Evolutionary conservation across 2,113 vertebrate species (phyloP).

Genomic region (Pitta sordida): DNA sequence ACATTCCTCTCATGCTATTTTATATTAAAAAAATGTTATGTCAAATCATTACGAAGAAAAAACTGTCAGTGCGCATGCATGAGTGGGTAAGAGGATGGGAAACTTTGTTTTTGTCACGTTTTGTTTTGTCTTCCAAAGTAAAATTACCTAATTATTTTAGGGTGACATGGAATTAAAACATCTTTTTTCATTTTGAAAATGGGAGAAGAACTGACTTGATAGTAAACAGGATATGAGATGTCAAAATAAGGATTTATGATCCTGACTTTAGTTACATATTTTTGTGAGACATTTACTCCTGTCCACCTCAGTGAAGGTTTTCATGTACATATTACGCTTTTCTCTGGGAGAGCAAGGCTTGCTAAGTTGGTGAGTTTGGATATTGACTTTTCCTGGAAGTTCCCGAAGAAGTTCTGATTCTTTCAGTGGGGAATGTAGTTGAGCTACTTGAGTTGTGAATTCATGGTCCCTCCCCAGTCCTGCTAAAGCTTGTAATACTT

Average conservation of each 20-base stretch:
- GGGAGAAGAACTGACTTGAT: not conserved
- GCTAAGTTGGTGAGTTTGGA: not conserved
- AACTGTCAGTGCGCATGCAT: not conserved
- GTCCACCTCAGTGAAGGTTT: not conserved
- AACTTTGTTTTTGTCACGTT: not conserved
- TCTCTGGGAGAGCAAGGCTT: not conserved
- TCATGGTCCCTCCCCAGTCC: not conserved
- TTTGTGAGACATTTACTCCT: not conserved
- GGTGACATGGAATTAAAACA: not conserved
- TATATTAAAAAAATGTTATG: not conserved
- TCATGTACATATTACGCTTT: accelerated
- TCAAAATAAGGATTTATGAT: not conserved
- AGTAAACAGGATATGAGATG: not conserved
- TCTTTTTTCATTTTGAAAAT: not conserved
- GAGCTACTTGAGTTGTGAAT: not conserved
- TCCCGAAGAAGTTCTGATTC: not conserved
- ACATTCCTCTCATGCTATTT: not conserved
- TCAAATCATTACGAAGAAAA: not conserved
- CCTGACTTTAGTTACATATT: not conserved
- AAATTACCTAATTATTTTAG: not conserved
- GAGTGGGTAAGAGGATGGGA: not conserved
- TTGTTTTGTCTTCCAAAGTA: not conserved
- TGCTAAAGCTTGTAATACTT: not conserved
- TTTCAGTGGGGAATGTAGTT: not conserved
- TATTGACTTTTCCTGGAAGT: not conserved